Percentiles rank a stretch among this genome's conserved stretches.
phyloP scores from a whole-genome alignment of 2,113 vertebrate genomes.

The Bos javanicus region DNA sequence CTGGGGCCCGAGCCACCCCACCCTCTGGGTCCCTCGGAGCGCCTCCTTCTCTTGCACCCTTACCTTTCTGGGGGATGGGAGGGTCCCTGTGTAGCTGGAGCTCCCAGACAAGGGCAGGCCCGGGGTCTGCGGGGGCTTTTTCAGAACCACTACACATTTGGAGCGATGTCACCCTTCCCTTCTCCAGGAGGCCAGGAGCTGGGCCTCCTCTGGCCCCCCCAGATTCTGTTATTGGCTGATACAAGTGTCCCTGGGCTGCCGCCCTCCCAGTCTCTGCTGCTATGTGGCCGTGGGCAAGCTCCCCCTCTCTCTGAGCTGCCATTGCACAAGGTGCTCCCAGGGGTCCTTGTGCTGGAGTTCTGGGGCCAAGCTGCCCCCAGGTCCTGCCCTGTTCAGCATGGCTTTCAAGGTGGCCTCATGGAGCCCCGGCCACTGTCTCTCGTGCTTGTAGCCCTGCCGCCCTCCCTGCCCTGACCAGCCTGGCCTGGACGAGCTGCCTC shows the following conservation, averaged over 20 bases:
- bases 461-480: background rate
- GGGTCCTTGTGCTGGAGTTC: background rate
- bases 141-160: background rate
- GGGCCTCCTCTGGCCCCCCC: background rate
- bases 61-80: background rate
- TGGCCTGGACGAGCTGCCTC: rapidly evolving
- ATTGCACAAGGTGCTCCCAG: background rate
- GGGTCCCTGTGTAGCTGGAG: background rate
- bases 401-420: rapidly evolving
- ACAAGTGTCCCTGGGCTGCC: background rate
- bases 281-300: background rate
- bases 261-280: background rate
- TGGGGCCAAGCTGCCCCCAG: rapidly evolving
- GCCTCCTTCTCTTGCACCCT: background rate
- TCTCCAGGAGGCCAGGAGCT: background rate
- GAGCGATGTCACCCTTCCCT: background rate
- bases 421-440: rapidly evolving
- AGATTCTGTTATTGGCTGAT: background rate
- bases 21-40: background rate
- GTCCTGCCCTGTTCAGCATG: rapidly evolving
- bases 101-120: background rate
- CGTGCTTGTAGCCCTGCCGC: rapidly evolving
- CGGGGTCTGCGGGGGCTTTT: background rate
- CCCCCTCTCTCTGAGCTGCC: background rate
- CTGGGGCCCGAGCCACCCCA: background rate